Percentiles rank a stretch among this genome's conserved stretches.
phyloP scores from a whole-genome alignment of 1,140 invertebrate genomes.

The Choristoneura fumiferana region DNA sequence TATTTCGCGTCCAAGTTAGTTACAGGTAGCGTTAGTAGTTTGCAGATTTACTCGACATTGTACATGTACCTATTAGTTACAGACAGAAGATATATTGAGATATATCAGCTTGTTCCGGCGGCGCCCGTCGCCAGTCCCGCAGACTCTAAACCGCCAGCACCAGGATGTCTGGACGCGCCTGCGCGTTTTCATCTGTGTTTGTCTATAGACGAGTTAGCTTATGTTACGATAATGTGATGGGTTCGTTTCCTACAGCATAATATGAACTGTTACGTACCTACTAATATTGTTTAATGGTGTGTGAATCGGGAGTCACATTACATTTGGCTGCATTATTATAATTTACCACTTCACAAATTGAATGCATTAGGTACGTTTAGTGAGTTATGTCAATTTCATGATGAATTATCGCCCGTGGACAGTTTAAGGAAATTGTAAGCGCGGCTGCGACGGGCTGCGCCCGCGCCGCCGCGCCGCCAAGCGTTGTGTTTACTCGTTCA shows the following conservation, averaged over 20 bases:
- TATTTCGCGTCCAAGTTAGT: constrained; percentile 52
- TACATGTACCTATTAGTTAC: constrained; percentile 26
- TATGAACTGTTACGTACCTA: constrained; percentile 66
- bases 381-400: constrained; percentile 49
- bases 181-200: constrained; percentile 72
- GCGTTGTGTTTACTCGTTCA: constrained; percentile 58
- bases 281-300: constrained; percentile 61
- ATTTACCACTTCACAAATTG: constrained; percentile 57
- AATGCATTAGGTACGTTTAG: constrained; percentile 63
- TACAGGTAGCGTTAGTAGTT: constrained; percentile 42
- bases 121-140: constrained; percentile 47
- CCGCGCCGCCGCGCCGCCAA: constrained; percentile 21
- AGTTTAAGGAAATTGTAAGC: constrained; percentile 60
- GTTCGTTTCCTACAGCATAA: constrained; percentile 76
- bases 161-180: constrained; percentile 43
- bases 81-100: constrained; percentile 48
- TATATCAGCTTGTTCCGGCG: constrained; percentile 49
- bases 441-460: constrained; percentile 35
- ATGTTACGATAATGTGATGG: constrained; percentile 76
- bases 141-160: constrained; percentile 61
- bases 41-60: constrained; percentile 33
- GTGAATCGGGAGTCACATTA: constrained; percentile 66
- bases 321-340: constrained; percentile 52
- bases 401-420: constrained; percentile 60
- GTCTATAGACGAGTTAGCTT: constrained; percentile 72